Evolutionary conservation across 2,113 vertebrate genomes (phyloP), one percentile per base, ranked within the genome.

Genomic region (Sander vitreus): DNA sequence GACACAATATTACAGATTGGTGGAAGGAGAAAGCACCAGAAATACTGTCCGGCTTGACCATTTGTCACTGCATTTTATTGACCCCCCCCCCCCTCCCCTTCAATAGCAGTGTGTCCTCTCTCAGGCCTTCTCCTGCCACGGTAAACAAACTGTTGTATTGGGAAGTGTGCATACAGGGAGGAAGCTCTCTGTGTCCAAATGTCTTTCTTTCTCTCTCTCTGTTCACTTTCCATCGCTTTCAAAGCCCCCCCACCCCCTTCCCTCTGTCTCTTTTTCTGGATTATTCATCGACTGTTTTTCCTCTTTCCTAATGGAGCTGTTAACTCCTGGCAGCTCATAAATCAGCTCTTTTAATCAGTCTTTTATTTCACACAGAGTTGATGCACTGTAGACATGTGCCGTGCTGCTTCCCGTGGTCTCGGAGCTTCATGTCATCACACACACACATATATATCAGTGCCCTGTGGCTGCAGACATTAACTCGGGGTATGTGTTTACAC

Each of bases 321-420:
- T 85, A 92, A 91, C 63, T 43, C 33, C 58, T 74, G 89, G 76
- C 78, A 81, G 84, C 88, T 81, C 83, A 90, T 93, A 87, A 89
- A 93, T 93, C 89, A 87, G 6, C 57, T 51, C 74, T 85, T 89
- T 84, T 89, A 89, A 93, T 94, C 85, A 89, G 85, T 72, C 80
- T 85, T 89, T 90, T 74, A 84, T 86, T 88, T 83, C 70, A 69
- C 67, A 43, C 30, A 1, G 39, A 81, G 59, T 68, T 79, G 80
- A 93, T 89, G 83, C 71, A 87, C 69, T 82, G 53, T 81, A 45
- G 68, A 84, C 88, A 85, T 93, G 75, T 45, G 77, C 74, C 66
- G 43, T 75, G 60, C 62, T 39, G 50, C 85, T 91, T 91, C 81
- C 89, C 6, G 43, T 77, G 78, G 83, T 72, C 75, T 86, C 55